A percentile compares a stretch with the other conserved stretches of the same genome.
These are phyloP conservation scores for Luffia ferchaultella DNA, from an alignment of 2,888 invertebrate genomes.

Conservation along the genomic window DNA sequence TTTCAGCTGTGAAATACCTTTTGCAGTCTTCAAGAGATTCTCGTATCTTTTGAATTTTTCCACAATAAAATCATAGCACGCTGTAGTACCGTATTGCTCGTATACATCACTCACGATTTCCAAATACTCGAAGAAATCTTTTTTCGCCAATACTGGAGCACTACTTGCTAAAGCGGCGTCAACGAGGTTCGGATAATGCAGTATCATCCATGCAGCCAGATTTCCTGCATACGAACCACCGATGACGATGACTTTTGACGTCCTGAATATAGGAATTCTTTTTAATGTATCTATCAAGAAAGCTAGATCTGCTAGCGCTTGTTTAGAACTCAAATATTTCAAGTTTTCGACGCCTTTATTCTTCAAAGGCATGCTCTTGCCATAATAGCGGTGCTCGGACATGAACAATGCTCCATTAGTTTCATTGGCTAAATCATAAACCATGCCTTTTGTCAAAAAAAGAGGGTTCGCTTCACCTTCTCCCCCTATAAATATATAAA, in stretches of 20 bases:
- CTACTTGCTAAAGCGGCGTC: conserved; percentile 49
- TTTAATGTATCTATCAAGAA: conserved; percentile 30
- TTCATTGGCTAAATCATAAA: conserved; percentile 43
- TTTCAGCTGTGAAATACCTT: conserved; percentile 34
- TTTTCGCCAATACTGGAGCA: conserved; percentile 46
- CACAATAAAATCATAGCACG: conserved; percentile 30
- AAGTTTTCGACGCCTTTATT: conserved; percentile 30
- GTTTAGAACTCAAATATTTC: conserved; percentile 36
- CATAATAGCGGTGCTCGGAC: conserved; percentile 48
- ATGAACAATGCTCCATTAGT: conserved; percentile 43
- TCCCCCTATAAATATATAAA: conserved; percentile 42
- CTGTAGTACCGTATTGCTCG: conserved; percentile 32
- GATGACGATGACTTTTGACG: conserved; percentile 42
- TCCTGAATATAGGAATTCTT: conserved; percentile 21
- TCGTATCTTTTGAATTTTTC: conserved; percentile 33
- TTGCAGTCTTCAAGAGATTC: conserved; percentile 25
- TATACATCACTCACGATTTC: conserved; percentile 44
- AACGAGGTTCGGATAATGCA: conserved; percentile 40
- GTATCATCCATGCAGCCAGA: conserved; percentile 48
- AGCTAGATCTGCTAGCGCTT: conserved; percentile 45
- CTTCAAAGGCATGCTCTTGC: conserved; percentile 39
- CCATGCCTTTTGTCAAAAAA: conserved; percentile 33
- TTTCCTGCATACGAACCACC: conserved; percentile 53
- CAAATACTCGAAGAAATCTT: conserved; percentile 45
- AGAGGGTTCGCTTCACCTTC: conserved; percentile 31